phyloP scores from a whole-genome alignment of 2,888 invertebrate genomes.

The Brachyopa scutellaris region DNA sequence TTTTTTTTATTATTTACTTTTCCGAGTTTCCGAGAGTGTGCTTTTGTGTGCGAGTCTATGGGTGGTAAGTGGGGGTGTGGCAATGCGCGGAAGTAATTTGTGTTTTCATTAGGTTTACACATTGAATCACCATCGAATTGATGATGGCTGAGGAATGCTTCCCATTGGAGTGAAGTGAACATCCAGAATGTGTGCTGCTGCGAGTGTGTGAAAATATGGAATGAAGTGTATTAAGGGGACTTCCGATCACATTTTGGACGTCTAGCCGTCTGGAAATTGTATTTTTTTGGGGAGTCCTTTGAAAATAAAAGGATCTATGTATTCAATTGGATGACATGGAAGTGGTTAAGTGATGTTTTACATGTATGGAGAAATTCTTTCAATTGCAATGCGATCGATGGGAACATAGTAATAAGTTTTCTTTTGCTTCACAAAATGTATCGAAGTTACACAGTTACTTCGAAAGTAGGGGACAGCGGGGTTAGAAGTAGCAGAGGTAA shows the following conservation, averaged over 20 bases:
- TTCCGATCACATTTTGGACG: conserved; percentile 78
- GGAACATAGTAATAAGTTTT: too few relatives aligned
- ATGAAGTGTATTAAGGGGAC: conserved; percentile 80
- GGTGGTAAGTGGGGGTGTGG: conserved; percentile 73
- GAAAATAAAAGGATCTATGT: background rate
- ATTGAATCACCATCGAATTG: conserved; percentile 66
- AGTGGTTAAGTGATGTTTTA: conserved; percentile 21
- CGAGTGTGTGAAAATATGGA: conserved; percentile 42
- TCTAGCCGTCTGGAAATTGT: conserved; percentile 79
- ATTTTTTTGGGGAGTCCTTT: background rate
- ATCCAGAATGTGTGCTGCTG: conserved; percentile 31
- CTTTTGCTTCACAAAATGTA: too few relatives aligned
- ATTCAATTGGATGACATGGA: background rate
- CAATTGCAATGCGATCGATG: background rate
- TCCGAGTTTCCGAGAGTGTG: conserved; percentile 48
- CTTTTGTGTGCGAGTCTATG: conserved; percentile 18
- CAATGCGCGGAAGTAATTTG: conserved; percentile 80
- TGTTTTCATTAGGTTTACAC: conserved; percentile 79
- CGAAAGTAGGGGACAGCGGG: too few relatives aligned
- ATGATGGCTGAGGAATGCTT: conserved; percentile 54
- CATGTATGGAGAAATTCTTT: background rate
- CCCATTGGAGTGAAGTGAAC: conserved; percentile 30
- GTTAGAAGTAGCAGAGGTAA: too few relatives aligned
- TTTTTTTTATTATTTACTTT: conserved; percentile 58
- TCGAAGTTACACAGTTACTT: too few relatives aligned